Percentiles rank a stretch among this genome's conserved stretches.
phyloP scores from a whole-genome alignment of 2,888 invertebrate species.

The Ectobius pallidus region DNA sequence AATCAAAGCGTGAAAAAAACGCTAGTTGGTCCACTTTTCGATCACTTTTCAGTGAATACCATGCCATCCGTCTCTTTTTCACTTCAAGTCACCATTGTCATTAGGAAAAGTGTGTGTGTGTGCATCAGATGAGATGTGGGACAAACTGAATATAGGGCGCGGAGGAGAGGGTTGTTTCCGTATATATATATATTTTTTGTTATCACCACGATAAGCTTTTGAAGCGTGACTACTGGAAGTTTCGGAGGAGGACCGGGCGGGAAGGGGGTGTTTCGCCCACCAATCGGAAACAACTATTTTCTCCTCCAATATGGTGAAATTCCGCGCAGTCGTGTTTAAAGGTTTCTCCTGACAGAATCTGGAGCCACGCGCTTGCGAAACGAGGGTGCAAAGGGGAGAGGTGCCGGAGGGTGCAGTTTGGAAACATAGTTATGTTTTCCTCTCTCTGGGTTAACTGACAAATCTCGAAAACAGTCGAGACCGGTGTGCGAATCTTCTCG shows the following conservation, averaged over 20 bases:
- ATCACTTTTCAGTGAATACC: too few species aligned
- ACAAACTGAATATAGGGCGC: background rate
- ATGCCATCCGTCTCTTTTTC: too few species aligned
- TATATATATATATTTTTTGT: background rate
- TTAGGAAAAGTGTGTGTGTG: too few species aligned
- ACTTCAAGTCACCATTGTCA: too few species aligned
- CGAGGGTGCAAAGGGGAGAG: too few species aligned
- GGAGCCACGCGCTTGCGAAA: constrained; percentile 1
- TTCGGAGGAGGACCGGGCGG: background rate
- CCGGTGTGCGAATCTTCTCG: background rate
- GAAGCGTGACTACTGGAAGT: background rate
- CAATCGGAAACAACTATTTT: background rate
- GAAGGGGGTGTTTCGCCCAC: background rate
- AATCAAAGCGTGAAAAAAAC: too few species aligned
- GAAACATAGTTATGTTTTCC: constrained; percentile 4
- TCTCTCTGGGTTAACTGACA: background rate
- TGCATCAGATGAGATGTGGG: too few species aligned
- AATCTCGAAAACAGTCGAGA: background rate
- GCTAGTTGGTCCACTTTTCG: too few species aligned
- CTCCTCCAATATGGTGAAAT: background rate
- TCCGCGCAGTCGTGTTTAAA: constrained; percentile 12
- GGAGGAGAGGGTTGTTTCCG: background rate
- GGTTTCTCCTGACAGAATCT: background rate
- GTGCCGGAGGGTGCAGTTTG: background rate
- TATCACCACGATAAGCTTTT: background rate